Conservation (phyloP, 23 tunicate genomes). For the Halocynthia roretzi region DNA sequence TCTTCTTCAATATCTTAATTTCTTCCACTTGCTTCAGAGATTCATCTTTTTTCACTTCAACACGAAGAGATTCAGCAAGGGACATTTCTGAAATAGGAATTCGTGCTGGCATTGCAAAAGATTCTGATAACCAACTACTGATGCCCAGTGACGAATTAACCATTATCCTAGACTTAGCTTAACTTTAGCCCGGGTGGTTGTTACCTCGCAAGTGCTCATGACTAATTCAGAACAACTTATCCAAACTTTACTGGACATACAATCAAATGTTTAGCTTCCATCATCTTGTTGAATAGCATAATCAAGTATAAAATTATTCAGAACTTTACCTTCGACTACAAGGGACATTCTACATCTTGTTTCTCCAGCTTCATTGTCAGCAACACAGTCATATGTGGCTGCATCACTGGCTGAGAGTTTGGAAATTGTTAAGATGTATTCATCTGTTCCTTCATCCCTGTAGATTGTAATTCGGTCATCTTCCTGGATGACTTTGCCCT, state of each 20-base stretch:
- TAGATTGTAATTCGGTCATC: background rate
- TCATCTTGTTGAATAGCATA: no score
- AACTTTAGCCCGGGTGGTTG: no score
- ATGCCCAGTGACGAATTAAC: no score
- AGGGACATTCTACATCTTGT: slow-evolving; percentile 42
- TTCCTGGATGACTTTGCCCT: slow-evolving; percentile 13
- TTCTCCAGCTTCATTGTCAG: slow-evolving; percentile 89
- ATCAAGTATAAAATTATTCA: no score
- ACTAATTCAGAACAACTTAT: no score
- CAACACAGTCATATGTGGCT: slow-evolving; percentile 74
- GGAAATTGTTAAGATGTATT: slow-evolving; percentile 13
- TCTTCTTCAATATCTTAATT: slow-evolving; percentile 9
- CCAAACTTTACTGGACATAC: no score
- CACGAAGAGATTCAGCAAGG: slow-evolving; percentile 20
- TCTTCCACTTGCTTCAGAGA: background rate
- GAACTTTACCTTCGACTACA: slow-evolving; percentile 39
- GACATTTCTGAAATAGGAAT: slow-evolving; percentile 6
- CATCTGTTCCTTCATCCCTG: slow-evolving; percentile 15
- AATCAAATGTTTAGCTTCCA: no score
- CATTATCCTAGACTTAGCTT: no score
- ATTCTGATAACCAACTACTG: no score
- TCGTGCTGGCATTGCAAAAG: background rate
- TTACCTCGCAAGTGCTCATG: no score
- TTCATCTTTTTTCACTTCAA: slow-evolving; percentile 16
- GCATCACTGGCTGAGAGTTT: slow-evolving; percentile 42